phyloP scores from a whole-genome alignment of 2,888 invertebrate genomes.

The Heliconius ethilla region DNA sequence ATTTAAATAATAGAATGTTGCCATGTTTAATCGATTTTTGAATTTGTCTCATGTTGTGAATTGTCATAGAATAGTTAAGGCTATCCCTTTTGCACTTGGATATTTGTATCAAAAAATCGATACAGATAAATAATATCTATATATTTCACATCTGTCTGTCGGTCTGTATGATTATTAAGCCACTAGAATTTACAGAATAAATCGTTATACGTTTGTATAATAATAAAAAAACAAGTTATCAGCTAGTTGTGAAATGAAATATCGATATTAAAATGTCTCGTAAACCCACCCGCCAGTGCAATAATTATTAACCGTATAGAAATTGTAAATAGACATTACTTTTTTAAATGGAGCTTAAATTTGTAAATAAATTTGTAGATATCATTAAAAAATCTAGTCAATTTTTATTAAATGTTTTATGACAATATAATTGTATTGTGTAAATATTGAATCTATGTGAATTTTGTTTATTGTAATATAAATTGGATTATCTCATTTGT shows the following conservation, averaged over 20 bases:
- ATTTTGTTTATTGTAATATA: conserved; percentile 70
- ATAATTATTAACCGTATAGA: conserved; percentile 45
- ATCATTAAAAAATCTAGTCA: conserved; percentile 74
- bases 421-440: conserved; percentile 79
- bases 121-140: neutral
- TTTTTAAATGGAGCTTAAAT: conserved; percentile 76
- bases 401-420: conserved; percentile 79
- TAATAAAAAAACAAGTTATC: neutral
- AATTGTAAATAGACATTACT: conserved; percentile 66
- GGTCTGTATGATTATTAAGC: neutral
- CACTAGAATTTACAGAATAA: neutral
- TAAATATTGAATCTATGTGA: conserved; percentile 72
- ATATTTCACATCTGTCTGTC: neutral
- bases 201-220: neutral
- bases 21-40: conserved; percentile 40
- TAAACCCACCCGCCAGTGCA: conserved; percentile 44
- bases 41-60: conserved; percentile 39
- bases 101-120: neutral
- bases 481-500: conserved; percentile 57
- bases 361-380: conserved; percentile 78
- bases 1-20: conserved; percentile 33
- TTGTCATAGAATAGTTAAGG: conserved; percentile 37
- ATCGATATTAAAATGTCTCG: neutral
- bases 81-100: conserved; percentile 31
- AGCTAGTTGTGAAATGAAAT: neutral